Evolutionary conservation across 2,888 invertebrate genomes (phyloP).

Genomic region (Chrysolina oricalcia): DNA sequence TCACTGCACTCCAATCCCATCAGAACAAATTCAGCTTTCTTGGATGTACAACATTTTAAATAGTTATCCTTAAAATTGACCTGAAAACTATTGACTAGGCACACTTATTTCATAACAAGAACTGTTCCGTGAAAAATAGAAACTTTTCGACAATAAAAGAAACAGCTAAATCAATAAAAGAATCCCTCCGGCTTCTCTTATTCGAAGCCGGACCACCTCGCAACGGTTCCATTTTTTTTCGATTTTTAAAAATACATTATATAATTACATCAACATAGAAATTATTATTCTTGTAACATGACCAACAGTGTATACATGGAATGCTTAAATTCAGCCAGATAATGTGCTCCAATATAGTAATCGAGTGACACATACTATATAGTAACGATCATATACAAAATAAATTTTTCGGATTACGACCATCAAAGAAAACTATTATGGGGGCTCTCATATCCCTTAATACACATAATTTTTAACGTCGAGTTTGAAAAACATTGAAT

Average conservation of each 20-base stretch:
- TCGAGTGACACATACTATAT: conserved; percentile 66
- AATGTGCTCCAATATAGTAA: conserved; percentile 71
- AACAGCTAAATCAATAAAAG: conserved; percentile 67
- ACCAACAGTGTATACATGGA: conserved; percentile 73
- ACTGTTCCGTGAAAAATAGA: conserved; percentile 74
- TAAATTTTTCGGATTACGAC: conserved; percentile 69
- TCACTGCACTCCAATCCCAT: conserved; percentile 35
- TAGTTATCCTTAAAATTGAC: conserved; percentile 71
- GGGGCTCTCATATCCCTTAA: conserved; percentile 51
- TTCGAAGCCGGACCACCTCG: conserved; percentile 59
- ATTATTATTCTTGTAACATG: conserved; percentile 72
- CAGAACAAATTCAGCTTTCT: conserved; percentile 38
- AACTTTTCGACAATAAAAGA: conserved; percentile 72
- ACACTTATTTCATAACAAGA: conserved; percentile 78
- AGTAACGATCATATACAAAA: conserved; percentile 69
- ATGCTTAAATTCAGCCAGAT: conserved; percentile 70
- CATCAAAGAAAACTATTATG: conserved; percentile 67
- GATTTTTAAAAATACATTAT: conserved; percentile 71
- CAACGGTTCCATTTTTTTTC: conserved; percentile 67
- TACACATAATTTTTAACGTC: not conserved
- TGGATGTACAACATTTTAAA: conserved; percentile 45
- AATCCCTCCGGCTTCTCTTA: conserved; percentile 56
- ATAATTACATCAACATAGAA: conserved; percentile 73
- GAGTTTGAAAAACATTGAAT: no score
- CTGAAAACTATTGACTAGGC: conserved; percentile 80